Evolutionary conservation across 2,888 invertebrate species (phyloP).

Genomic region (Sarcophaga caerulescens): DNA sequence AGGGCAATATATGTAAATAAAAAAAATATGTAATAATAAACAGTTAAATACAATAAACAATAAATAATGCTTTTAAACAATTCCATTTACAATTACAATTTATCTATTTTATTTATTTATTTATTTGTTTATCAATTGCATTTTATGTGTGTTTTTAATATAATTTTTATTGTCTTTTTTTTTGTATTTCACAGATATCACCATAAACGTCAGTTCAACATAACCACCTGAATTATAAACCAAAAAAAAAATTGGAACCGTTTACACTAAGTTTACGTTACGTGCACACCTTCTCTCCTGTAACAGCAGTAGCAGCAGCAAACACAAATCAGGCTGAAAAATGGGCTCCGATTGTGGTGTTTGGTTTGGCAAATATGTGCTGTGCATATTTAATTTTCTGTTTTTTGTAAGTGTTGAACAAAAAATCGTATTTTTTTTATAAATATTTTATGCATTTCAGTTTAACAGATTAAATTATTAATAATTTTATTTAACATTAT

Average conservation of each 20-base stretch:
- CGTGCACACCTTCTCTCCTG: slow-evolving; percentile 1
- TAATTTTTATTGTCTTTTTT: slow-evolving; percentile 36
- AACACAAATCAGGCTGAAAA: slow-evolving; percentile 68
- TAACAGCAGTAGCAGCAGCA: background rate
- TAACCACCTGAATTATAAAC: slow-evolving; percentile 54
- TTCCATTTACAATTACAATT: slow-evolving; percentile 50
- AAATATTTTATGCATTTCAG: background rate
- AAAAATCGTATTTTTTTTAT: too few relatives aligned
- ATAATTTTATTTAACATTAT: background rate
- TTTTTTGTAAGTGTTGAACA: slow-evolving; percentile 87
- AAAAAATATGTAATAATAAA: background rate
- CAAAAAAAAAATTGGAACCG: slow-evolving; percentile 20
- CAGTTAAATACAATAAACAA: slow-evolving; percentile 8
- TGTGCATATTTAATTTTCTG: slow-evolving; percentile 88
- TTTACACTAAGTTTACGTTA: background rate
- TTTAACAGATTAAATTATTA: background rate
- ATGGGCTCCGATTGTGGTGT: slow-evolving; percentile 84
- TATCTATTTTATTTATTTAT: slow-evolving; percentile 46
- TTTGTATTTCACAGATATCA: slow-evolving; percentile 59
- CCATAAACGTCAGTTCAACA: slow-evolving; percentile 51
- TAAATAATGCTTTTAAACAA: slow-evolving; percentile 43
- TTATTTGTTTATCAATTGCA: slow-evolving; percentile 2
- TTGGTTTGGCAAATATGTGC: slow-evolving; percentile 86
- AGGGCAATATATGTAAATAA: too few relatives aligned
- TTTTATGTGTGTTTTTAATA: slow-evolving; percentile 16